Conservation (phyloP, 2,888 invertebrate species). For the Altica lythri region DNA sequence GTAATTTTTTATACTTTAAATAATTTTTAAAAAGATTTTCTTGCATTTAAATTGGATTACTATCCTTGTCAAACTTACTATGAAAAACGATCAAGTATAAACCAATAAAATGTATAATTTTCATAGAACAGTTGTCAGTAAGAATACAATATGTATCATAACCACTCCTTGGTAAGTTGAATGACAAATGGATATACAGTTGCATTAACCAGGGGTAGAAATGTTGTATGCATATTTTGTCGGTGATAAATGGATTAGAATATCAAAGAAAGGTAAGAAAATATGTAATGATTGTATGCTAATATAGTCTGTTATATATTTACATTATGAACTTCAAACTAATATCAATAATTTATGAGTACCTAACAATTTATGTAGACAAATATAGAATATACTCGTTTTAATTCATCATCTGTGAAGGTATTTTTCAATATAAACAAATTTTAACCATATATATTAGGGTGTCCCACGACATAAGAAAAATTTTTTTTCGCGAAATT, state of each 20-base stretch:
- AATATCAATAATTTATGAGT: slow-evolving; percentile 18
- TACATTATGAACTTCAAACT: slow-evolving; percentile 15
- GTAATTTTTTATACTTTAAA: too few relatives aligned
- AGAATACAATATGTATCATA: slow-evolving; percentile 23
- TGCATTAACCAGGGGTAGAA: slow-evolving; percentile 22
- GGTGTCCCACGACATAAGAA: too few relatives aligned
- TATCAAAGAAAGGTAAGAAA: slow-evolving; percentile 28
- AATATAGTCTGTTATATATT: slow-evolving; percentile 29
- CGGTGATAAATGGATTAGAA: slow-evolving; percentile 16
- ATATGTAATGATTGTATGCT: slow-evolving; percentile 39
- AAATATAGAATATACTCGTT: too few relatives aligned
- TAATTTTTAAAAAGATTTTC: too few relatives aligned
- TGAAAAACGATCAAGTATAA: slow-evolving; percentile 13
- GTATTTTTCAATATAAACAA: too few relatives aligned
- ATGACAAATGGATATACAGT: slow-evolving; percentile 28
- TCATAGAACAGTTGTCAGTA: slow-evolving; percentile 8
- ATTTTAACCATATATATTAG: too few relatives aligned
- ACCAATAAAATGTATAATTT: slow-evolving; percentile 14
- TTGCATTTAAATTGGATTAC: too few relatives aligned
- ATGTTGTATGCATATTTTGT: slow-evolving; percentile 14
- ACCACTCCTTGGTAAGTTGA: slow-evolving; percentile 15
- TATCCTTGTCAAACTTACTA: too few relatives aligned
- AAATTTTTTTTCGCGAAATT: too few relatives aligned
- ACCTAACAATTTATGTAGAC: too few relatives aligned
- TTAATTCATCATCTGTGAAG: too few relatives aligned